Conservation (phyloP, 2,113 vertebrate species). For the Lipophrys pholis region DNA sequence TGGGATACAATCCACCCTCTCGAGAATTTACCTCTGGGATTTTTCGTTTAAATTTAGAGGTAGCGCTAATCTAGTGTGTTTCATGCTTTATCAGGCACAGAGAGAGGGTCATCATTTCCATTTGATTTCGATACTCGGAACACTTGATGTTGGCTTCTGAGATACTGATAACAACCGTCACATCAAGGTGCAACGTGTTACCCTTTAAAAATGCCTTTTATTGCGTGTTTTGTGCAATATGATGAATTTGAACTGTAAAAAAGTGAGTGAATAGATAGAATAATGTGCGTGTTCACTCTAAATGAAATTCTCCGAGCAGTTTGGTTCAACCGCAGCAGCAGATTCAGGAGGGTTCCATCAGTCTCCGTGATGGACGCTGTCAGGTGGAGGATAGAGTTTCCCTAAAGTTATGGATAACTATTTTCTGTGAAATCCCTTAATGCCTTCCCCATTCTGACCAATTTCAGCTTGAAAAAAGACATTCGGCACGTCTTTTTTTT, state of each 20-base stretch:
- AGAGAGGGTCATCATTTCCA: slow-evolving; percentile 3
- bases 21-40: not conserved
- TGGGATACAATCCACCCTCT: slow-evolving; percentile 14
- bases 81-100: slow-evolving; percentile 22
- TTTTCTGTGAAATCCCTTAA: slow-evolving; percentile 5
- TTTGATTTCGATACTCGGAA: slow-evolving; percentile 26
- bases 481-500: slow-evolving; percentile 17
- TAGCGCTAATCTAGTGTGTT: not conserved
- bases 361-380: too few relatives aligned
- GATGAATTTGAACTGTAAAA: too few relatives aligned
- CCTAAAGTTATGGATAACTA: not conserved
- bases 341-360: too few relatives aligned
- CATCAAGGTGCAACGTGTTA: slow-evolving; percentile 1
- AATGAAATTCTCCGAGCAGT: too few relatives aligned
- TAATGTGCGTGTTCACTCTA: too few relatives aligned
- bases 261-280: too few relatives aligned
- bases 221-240: not conserved
- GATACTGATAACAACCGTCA: slow-evolving; percentile 13
- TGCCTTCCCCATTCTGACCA: slow-evolving; percentile 8
- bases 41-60: slow-evolving; percentile 2
- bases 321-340: too few relatives aligned
- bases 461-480: not conserved
- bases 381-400: not conserved
- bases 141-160: slow-evolving; percentile 15
- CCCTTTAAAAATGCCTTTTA: not conserved